phyloP scores from a whole-genome alignment of 2,797 vertebrate species.

The Cyclura pinguis region DNA sequence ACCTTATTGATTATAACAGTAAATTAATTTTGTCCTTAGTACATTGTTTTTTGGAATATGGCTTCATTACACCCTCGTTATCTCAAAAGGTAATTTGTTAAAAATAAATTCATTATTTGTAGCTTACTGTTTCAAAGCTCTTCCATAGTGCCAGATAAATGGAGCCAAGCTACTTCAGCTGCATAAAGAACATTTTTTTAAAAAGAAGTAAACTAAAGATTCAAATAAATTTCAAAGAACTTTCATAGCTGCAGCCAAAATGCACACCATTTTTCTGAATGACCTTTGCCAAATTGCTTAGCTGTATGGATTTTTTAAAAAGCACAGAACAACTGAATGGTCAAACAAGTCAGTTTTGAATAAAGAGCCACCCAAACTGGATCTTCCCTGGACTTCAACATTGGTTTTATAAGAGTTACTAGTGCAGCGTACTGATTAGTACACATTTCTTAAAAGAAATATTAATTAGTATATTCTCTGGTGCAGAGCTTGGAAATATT shows the following conservation, averaged over 20 bases:
- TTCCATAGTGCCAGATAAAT: too few species aligned
- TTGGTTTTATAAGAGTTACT: neutral
- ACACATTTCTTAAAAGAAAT: constrained; percentile 2
- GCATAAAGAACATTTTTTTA: neutral
- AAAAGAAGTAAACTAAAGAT: neutral
- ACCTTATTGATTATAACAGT: too few species aligned
- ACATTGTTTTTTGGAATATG: too few species aligned
- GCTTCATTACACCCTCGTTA: too few species aligned
- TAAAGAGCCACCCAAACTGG: neutral
- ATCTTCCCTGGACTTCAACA: neutral
- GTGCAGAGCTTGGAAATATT: too few species aligned
- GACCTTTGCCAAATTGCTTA: neutral
- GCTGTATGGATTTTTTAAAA: neutral
- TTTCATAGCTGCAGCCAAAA: neutral
- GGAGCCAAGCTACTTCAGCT: neutral
- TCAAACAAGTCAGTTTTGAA: neutral
- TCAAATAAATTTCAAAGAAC: neutral
- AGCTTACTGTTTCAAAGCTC: too few species aligned
- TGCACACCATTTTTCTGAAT: neutral
- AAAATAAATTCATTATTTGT: too few species aligned
- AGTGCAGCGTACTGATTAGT: fast-evolving
- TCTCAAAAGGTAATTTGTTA: too few species aligned
- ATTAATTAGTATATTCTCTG: fast-evolving
- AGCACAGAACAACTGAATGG: neutral
- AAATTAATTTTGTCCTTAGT: too few species aligned